Base-by-base conservation (phyloP, 2,113 vertebrate genomes). In the Upupa epops region DNA sequence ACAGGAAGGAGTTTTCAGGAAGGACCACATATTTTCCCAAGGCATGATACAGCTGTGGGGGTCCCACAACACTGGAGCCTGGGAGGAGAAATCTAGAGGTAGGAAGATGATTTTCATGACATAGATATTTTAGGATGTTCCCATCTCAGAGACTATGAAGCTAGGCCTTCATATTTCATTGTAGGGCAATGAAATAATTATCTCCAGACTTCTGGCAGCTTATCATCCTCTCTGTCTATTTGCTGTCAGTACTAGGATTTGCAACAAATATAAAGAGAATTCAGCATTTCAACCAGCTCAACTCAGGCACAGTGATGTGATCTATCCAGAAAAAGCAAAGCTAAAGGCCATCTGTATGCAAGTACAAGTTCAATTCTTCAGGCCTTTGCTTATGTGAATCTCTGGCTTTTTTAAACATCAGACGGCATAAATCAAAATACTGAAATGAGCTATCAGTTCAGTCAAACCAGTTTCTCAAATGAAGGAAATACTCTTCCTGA, bases 41-140 rank as follows among this genome's bases (percentile, higher is more conserved):
- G 34, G 15, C 12, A 34, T 0, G 1, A 12, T 1, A 0, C 13
- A 58, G 12, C 7, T n/a, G 8, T 4, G 1, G 54, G 21, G 8
- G 17, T 60, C 22, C 31, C 18, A 13, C 2, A 3, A n/a, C 20
- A 48, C 20, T 28, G 2, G 6, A 17, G 1, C 2, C 26, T 0
- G 1, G 13, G 7, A 37, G 3, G 10, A 56, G 49, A 77, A 74
- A 72, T 40, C 45, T 60, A 40, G 17, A 78, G 60, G 17, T 7
- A 61, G 19, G 8, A 4, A 20, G 3, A 4, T 36, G 8, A 20
- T 75, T 66, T 60, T 68, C 22, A 52, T 77, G 48, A 70, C 70
- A 25, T 29, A 6, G n/a, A n/a, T 12, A 7, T 59, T 46, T 21
- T 36, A 70, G 25, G 8, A 46, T 80, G 8, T 5, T 69, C 51